Percentiles rank a stretch among this genome's conserved stretches.
Evolutionary conservation across 2,113 vertebrate species (phyloP).

Genomic region (Mola mola): DNA sequence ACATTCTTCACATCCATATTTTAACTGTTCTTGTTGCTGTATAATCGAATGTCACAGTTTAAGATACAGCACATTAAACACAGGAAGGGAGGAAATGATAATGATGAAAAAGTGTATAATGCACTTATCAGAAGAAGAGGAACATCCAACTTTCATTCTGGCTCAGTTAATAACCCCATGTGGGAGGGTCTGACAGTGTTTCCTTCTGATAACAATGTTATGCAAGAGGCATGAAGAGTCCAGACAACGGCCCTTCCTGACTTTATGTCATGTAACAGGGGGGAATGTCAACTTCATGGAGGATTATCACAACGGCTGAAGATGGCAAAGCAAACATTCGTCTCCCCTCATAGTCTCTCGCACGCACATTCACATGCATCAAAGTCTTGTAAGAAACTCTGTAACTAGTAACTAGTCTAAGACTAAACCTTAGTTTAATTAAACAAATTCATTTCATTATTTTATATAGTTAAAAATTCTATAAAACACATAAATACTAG

Average conservation of each 20-base stretch:
- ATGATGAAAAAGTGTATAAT: too few species aligned
- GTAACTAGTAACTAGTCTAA: too few species aligned
- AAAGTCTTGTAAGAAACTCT: too few species aligned
- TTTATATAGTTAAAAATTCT: too few species aligned
- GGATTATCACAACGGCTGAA: constrained; percentile 16
- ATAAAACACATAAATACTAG: too few species aligned
- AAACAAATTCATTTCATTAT: too few species aligned
- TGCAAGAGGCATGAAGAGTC: neutral
- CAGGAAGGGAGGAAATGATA: constrained; percentile 45
- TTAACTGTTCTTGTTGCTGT: neutral
- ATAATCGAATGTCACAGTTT: neutral
- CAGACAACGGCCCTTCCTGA: constrained; percentile 29
- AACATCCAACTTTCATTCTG: neutral
- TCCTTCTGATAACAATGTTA: constrained; percentile 44
- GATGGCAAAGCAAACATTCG: constrained; percentile 40
- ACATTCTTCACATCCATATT: too few species aligned
- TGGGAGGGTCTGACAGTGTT: constrained; percentile 27
- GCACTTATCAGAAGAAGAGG: too few species aligned
- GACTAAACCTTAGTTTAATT: too few species aligned
- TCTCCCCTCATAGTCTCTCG: neutral
- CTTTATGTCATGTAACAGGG: constrained; percentile 2
- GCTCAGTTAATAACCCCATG: neutral
- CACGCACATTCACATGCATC: neutral
- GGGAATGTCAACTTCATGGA: neutral
- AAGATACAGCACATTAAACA: constrained; percentile 6